phyloP scores from a whole-genome alignment of 2,888 invertebrate genomes.

The Volucella inflata region DNA sequence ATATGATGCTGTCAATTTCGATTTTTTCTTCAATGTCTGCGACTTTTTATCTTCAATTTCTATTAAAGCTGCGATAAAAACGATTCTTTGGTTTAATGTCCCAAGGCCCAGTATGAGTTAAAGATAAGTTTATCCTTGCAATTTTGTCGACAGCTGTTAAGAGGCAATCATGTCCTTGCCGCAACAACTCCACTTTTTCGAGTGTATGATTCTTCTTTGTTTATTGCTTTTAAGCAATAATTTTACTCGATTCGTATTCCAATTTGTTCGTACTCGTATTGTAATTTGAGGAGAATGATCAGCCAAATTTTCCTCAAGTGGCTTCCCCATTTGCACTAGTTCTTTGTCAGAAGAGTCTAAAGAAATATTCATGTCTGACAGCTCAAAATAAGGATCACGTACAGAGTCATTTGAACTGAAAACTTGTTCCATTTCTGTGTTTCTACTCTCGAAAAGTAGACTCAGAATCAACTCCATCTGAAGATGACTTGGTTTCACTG shows the following conservation, averaged over 20 bases:
- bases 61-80: conserved; percentile 29
- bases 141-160: no score
- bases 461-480: conserved; percentile 37
- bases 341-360: conserved; percentile 33
- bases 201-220: conserved; percentile 23
- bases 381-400: conserved; percentile 32
- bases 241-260: conserved; percentile 21
- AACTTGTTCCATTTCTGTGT: conserved; percentile 4
- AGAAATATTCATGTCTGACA: conserved; percentile 22
- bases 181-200: conserved; percentile 17
- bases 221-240: conserved; percentile 18
- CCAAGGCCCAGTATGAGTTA: no score
- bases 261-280: no score
- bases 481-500: conserved; percentile 35
- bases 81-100: no score
- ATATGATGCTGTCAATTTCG: conserved; percentile 35
- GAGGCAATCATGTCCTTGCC: conserved; percentile 36
- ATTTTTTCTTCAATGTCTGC: background rate
- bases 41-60: conserved; percentile 1
- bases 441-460: conserved; percentile 15
- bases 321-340: conserved; percentile 41
- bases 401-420: conserved; percentile 33
- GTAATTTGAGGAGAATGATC: conserved; percentile 17
- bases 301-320: conserved; percentile 41
- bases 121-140: conserved; percentile 19